Conservation (phyloP, 1,140 invertebrate species). For the Nomia melanderi region DNA sequence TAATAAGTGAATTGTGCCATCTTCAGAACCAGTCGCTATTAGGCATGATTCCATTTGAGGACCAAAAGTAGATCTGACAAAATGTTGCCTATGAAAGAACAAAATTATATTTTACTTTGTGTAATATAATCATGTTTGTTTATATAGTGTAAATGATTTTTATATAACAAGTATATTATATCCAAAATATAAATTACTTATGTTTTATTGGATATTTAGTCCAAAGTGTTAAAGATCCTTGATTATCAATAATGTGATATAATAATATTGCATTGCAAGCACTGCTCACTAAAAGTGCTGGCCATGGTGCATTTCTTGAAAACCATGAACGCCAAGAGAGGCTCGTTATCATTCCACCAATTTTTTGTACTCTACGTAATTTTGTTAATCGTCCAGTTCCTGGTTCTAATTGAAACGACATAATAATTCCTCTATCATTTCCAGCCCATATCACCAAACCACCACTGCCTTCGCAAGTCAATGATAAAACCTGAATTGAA, state of each 20-base stretch:
- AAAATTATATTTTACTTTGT: constrained; percentile 20
- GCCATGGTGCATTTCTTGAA: constrained; percentile 88
- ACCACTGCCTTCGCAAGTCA: constrained; percentile 89
- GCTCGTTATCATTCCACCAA: constrained; percentile 86
- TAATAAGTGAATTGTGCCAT: constrained; percentile 92
- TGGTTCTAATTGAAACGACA: constrained; percentile 82
- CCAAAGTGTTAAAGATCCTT: constrained; percentile 73
- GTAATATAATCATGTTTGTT: constrained; percentile 38
- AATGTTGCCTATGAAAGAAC: constrained; percentile 73
- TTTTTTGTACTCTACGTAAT: constrained; percentile 84
- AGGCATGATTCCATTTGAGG: constrained; percentile 82
- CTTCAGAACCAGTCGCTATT: constrained; percentile 91
- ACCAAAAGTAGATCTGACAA: constrained; percentile 90
- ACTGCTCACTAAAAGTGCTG: constrained; percentile 89
- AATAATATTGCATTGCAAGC: constrained; percentile 88
- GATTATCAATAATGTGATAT: constrained; percentile 74
- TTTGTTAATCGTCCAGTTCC: constrained; percentile 87
- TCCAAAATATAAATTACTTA: constrained; percentile 62
- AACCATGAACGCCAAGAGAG: constrained; percentile 92
- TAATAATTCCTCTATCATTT: constrained; percentile 87
- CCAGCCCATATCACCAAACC: constrained; percentile 89
- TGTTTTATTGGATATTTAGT: constrained; percentile 82
- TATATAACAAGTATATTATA: not conserved
- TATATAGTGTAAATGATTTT: constrained; percentile 23
- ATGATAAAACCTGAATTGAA: constrained; percentile 79